A percentile compares a stretch with the other conserved stretches of the same genome.
Evolutionary conservation across 2,888 invertebrate genomes (phyloP).

Genomic region (Andrena trimmerana): DNA sequence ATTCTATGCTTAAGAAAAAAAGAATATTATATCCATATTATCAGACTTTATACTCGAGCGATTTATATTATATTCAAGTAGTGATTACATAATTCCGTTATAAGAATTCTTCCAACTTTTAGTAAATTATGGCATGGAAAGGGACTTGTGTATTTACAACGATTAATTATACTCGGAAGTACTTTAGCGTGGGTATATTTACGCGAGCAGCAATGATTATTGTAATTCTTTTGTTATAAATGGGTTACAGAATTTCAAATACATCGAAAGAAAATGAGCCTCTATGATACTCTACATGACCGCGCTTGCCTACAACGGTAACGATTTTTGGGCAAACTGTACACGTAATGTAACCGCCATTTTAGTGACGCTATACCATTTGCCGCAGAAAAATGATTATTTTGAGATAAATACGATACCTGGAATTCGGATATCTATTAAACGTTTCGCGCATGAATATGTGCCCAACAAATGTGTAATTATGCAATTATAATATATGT

Average conservation of each 20-base stretch:
- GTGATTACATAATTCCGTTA: neutral
- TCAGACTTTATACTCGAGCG: neutral
- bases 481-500: neutral
- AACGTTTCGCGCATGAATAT: neutral
- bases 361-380: slow-evolving; percentile 55
- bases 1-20: too few relatives aligned
- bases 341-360: slow-evolving; percentile 60
- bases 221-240: neutral
- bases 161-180: neutral
- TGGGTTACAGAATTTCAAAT: neutral
- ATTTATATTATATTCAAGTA: neutral
- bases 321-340: slow-evolving; percentile 51
- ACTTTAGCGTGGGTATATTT: neutral
- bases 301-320: slow-evolving; percentile 22
- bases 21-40: too few relatives aligned
- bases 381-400: neutral
- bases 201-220: neutral
- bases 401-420: neutral
- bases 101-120: neutral
- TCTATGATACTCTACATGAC: neutral
- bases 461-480: neutral
- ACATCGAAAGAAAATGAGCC: neutral
- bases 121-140: neutral
- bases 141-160: neutral
- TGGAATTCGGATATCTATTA: neutral